Evolutionary conservation across 2,888 invertebrate species (phyloP).

Genomic region (Erebia aethiops): DNA sequence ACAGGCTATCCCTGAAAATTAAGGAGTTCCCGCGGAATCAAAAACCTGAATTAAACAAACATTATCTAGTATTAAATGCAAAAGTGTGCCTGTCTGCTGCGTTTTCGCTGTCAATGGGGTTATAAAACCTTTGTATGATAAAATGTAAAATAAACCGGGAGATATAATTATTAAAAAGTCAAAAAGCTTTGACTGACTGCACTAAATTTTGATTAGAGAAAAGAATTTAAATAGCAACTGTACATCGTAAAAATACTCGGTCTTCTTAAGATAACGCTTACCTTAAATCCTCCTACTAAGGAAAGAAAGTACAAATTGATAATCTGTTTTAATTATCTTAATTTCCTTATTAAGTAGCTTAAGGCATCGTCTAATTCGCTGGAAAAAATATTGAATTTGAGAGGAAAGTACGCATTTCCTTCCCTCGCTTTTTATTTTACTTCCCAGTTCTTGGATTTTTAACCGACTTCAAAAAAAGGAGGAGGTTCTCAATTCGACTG

Average conservation of each 20-base stretch:
- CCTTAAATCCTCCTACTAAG: constrained; percentile 9
- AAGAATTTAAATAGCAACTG: neutral
- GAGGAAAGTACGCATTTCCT: neutral
- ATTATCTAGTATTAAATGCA: too few species aligned
- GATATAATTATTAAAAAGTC: too few species aligned
- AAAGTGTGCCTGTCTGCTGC: too few species aligned
- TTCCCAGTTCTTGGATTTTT: neutral
- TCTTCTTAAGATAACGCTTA: neutral
- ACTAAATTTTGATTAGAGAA: neutral
- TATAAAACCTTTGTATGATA: too few species aligned
- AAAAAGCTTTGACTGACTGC: too few species aligned
- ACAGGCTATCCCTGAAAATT: too few species aligned
- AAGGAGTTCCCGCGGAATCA: too few species aligned
- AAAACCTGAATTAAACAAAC: too few species aligned
- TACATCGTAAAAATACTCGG: neutral
- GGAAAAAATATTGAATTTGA: neutral
- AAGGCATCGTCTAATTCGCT: neutral
- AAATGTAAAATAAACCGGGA: too few species aligned
- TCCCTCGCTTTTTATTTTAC: neutral
- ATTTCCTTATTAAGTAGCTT: constrained; percentile 2
- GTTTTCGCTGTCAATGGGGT: too few species aligned
- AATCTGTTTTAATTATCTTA: constrained; percentile 24
- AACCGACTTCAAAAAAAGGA: too few species aligned
- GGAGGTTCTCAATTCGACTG: too few species aligned
- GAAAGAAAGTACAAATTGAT: constrained; percentile 14